Percentiles rank a stretch among this genome's conserved stretches.
Conservation (phyloP, 1,140 invertebrate species). For the Papilio dardanus region DNA sequence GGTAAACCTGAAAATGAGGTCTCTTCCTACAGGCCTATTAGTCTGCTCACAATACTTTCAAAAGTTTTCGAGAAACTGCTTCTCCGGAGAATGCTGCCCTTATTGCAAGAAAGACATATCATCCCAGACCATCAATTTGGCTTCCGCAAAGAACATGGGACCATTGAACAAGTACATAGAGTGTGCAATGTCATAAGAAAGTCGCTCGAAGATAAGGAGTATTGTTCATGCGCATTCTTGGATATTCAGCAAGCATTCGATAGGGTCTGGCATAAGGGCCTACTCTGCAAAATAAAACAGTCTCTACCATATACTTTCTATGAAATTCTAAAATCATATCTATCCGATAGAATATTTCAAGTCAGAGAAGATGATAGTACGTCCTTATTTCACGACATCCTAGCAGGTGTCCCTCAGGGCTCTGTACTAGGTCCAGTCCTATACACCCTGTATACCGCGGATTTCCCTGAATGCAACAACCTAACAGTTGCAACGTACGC, state of each 20-base stretch:
- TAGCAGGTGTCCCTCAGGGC: constrained; percentile 31
- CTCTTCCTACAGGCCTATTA: constrained; percentile 36
- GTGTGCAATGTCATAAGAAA: constrained; percentile 25
- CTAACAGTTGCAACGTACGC: constrained; percentile 37
- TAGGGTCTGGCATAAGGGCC: constrained; percentile 39
- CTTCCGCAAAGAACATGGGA: constrained; percentile 34
- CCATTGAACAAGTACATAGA: constrained; percentile 39
- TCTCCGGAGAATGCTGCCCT: neutral
- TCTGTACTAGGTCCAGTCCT: constrained; percentile 22
- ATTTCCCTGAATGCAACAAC: neutral
- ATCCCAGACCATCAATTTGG: constrained; percentile 41
- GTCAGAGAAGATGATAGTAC: neutral
- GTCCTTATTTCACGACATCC: constrained; percentile 4
- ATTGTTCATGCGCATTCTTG: constrained; percentile 39
- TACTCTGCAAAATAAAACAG: constrained; percentile 39
- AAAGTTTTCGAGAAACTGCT: constrained; percentile 33
- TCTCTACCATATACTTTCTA: constrained; percentile 35
- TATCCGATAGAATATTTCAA: constrained; percentile 30
- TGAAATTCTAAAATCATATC: constrained; percentile 29
- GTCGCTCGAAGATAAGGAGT: constrained; percentile 34
- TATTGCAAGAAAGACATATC: neutral
- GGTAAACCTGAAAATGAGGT: constrained; percentile 24
- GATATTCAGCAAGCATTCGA: constrained; percentile 40
- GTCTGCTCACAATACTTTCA: constrained; percentile 25
- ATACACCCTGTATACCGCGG: neutral